Percentiles rank a stretch among this genome's conserved stretches.
Evolutionary conservation across 2,888 invertebrate species (phyloP).

Genomic region (Diarsia mendica): DNA sequence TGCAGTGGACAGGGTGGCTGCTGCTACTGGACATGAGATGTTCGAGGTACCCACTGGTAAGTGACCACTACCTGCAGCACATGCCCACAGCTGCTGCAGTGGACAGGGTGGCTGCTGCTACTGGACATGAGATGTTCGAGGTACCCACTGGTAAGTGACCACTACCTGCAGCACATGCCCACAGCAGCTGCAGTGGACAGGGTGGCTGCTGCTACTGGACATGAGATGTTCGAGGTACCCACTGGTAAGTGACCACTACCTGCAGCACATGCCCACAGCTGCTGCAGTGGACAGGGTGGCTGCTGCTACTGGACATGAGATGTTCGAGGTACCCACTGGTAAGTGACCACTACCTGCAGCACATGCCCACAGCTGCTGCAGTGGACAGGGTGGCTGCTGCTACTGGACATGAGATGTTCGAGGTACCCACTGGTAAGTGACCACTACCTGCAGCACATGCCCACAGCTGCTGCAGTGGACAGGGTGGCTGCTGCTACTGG

Average conservation of each 20-base stretch:
- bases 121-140: slow-evolving; percentile 95
- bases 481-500: slow-evolving; percentile 95
- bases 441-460: slow-evolving; percentile 92
- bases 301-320: slow-evolving; percentile 92
- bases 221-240: slow-evolving; percentile 96
- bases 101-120: slow-evolving; percentile 96
- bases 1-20: slow-evolving; percentile 98
- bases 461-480: slow-evolving; percentile 98
- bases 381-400: slow-evolving; percentile 97
- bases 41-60: slow-evolving; percentile 94
- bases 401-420: slow-evolving; percentile 95
- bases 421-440: slow-evolving; percentile 92
- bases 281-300: slow-evolving; percentile 98
- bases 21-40: slow-evolving; percentile 93
- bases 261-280: slow-evolving; percentile 96
- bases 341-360: slow-evolving; percentile 74
- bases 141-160: slow-evolving; percentile 91
- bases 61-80: slow-evolving; percentile 48
- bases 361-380: slow-evolving; percentile 99
- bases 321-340: slow-evolving; percentile 95
- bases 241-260: slow-evolving; percentile 86
- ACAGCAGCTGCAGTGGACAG: slow-evolving; percentile 98
- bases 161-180: slow-evolving; percentile 94
- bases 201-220: slow-evolving; percentile 94
- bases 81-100: slow-evolving; percentile 99